Evolutionary conservation across 2,113 vertebrate genomes (phyloP).

Genomic region (Pogonocichla stellata): DNA sequence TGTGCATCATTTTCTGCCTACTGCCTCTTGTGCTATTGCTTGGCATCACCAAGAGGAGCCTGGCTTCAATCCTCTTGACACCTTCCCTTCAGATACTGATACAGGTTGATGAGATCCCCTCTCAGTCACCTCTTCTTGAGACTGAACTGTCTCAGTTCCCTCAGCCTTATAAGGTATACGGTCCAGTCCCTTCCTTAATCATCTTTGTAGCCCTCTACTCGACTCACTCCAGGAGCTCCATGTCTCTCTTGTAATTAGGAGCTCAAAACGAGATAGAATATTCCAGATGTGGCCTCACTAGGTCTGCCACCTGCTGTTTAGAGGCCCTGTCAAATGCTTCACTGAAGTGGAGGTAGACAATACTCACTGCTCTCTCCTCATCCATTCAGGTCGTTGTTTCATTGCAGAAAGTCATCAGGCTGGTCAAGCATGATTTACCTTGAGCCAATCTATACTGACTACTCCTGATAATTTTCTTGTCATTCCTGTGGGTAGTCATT

Average conservation of each 20-base stretch:
- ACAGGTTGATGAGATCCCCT: background rate
- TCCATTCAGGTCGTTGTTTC: background rate
- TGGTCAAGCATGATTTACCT: background rate
- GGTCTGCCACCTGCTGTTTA: background rate
- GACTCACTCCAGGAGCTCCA: background rate
- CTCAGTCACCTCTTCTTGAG: background rate
- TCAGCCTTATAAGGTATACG: background rate
- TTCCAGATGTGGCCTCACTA: background rate
- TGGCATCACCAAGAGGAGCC: background rate
- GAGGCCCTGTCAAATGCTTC: accelerated
- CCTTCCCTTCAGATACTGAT: background rate
- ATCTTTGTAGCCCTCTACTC: background rate
- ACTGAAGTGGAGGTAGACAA: background rate
- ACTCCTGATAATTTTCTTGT: background rate
- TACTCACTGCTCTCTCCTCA: background rate
- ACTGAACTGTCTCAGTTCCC: background rate
- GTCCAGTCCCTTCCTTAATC: background rate
- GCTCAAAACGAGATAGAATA: background rate
- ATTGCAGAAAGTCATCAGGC: background rate
- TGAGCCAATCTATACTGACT: background rate
- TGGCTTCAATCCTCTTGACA: background rate
- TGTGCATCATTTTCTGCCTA: background rate
- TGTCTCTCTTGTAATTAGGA: background rate
- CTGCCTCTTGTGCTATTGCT: background rate
- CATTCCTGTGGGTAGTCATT: background rate